Evolutionary conservation across 2,888 invertebrate species (phyloP).

Genomic region (Caenorhabditis macrosperma): DNA sequence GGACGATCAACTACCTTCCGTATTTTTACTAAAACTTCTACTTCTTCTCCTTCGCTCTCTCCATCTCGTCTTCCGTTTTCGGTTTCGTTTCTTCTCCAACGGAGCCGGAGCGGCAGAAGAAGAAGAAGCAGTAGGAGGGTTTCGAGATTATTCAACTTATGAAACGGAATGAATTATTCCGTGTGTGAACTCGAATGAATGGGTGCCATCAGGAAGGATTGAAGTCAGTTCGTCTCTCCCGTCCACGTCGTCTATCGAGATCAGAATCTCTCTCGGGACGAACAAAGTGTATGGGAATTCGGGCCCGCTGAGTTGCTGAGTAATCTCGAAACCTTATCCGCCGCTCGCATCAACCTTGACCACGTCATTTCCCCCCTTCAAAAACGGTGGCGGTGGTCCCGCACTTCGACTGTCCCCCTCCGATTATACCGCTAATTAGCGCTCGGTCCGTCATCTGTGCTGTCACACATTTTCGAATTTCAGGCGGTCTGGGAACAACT

Average conservation of each 20-base stretch:
- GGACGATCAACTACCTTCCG: conserved; percentile 35
- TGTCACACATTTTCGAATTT: background rate
- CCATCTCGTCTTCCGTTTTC: conserved; percentile 4
- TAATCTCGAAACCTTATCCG: conserved; percentile 7
- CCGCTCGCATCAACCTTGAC: conserved; percentile 25
- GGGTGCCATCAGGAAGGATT: background rate
- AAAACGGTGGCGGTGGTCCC: conserved; percentile 33
- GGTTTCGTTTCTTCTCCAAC: conserved; percentile 10
- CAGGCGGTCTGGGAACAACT: background rate
- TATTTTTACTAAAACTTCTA: conserved; percentile 47
- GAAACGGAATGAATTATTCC: conserved; percentile 46
- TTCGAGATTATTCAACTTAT: conserved; percentile 42
- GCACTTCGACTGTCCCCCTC: background rate
- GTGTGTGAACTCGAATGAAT: conserved; percentile 52
- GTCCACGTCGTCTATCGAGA: background rate
- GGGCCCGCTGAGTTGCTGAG: background rate
- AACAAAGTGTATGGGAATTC: conserved; percentile 24
- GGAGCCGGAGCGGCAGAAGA: background rate
- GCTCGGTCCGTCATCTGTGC: no score
- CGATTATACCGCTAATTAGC: background rate
- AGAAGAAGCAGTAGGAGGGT: background rate
- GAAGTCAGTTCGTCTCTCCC: background rate
- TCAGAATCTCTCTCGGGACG: conserved; percentile 3
- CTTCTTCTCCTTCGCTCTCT: background rate
- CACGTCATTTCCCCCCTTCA: background rate